phyloP scores from a whole-genome alignment of 35 echinoderm and acorn worm species.

The Amphiura filiformis region DNA sequence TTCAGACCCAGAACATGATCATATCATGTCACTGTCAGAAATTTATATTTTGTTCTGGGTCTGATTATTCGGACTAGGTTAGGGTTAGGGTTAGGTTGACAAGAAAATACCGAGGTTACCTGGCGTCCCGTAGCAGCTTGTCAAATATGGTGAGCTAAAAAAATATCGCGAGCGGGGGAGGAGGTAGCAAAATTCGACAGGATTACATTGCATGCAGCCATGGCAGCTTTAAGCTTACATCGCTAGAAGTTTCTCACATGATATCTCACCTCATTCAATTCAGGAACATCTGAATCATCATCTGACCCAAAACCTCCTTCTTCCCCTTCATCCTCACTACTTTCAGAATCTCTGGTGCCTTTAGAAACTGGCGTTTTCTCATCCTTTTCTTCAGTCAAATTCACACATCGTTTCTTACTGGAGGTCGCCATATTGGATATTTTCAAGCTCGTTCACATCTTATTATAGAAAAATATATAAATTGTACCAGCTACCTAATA shows the following conservation, averaged over 20 bases:
- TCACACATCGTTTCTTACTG: constrained; percentile 72
- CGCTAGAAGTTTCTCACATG: background rate
- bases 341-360: background rate
- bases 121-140: no score
- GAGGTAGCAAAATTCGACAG: no score
- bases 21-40: no score
- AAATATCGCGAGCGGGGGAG: background rate
- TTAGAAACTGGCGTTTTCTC: constrained; percentile 3
- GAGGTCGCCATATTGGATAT: constrained; percentile 68
- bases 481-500: background rate
- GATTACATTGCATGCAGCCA: no score
- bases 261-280: constrained; percentile 59
- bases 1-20: no score
- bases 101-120: no score
- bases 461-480: background rate
- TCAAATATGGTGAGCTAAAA: background rate
- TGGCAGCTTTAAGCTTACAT: background rate
- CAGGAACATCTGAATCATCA: constrained; percentile 52
- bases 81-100: no score
- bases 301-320: background rate
- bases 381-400: background rate
- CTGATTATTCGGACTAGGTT: no score
- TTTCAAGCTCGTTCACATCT: constrained; percentile 44
- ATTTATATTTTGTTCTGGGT: no score
- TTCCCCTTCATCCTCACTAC: constrained; percentile 50